Conservation (phyloP, 1,140 invertebrate genomes). For the Metaphire vulgaris region DNA sequence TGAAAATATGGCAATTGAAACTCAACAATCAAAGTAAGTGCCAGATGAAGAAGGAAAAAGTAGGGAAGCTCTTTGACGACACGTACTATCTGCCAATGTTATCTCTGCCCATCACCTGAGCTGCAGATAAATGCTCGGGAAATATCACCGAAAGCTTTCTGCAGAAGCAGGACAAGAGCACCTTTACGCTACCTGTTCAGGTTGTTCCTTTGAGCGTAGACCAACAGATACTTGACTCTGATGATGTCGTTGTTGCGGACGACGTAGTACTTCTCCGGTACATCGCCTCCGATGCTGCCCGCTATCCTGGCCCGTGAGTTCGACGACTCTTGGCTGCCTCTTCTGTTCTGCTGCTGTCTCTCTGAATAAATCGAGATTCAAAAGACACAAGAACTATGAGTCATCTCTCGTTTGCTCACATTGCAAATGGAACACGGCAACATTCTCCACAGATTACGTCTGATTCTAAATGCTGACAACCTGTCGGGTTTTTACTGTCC, state of each 20-base stretch:
- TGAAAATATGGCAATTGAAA: constrained; percentile 17
- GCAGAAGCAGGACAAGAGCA: neutral
- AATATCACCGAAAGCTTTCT: neutral
- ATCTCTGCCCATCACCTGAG: constrained; percentile 3
- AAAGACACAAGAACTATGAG: too few relatives aligned
- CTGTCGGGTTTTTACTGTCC: too few relatives aligned
- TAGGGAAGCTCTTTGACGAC: neutral
- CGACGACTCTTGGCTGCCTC: constrained; percentile 29
- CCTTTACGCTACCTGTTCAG: neutral
- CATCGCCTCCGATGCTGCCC: constrained; percentile 55
- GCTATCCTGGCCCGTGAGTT: constrained; percentile 40
- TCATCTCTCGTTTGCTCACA: too few relatives aligned
- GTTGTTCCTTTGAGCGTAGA: constrained; percentile 56
- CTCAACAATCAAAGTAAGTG: neutral
- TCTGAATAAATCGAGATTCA: too few relatives aligned
- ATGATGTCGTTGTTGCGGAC: constrained; percentile 70
- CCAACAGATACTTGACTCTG: constrained; percentile 67
- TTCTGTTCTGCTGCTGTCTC: neutral
- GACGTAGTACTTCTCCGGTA: constrained; percentile 67
- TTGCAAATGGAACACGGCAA: too few relatives aligned
- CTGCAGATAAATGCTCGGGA: neutral
- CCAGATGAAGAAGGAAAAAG: neutral
- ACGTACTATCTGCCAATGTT: neutral
- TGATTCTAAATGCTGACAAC: too few relatives aligned
- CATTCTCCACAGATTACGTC: too few relatives aligned